These are phyloP conservation scores for Macrosoma leucophasiata DNA, from an alignment of 2,888 invertebrate genomes.

Conservation along the genomic window DNA sequence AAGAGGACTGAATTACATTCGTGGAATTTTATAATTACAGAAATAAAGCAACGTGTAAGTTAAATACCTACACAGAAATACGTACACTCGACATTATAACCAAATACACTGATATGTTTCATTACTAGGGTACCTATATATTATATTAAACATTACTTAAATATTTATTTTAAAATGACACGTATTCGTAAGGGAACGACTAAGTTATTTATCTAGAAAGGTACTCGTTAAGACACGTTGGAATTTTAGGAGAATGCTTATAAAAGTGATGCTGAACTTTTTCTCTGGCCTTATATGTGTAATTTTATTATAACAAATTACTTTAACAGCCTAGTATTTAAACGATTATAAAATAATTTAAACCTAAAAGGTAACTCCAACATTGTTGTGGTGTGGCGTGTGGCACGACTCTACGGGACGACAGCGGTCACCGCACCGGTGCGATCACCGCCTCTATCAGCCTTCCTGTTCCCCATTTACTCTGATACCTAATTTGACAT, in stretches of 20 bases:
- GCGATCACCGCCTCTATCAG: conserved; percentile 35
- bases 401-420: conserved; percentile 10
- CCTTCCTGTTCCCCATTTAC: too few species aligned
- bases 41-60: too few species aligned
- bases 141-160: too few species aligned
- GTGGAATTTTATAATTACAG: too few species aligned
- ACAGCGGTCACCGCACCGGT: conserved; percentile 14
- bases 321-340: conserved; percentile 61
- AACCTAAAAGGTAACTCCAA: conserved; percentile 72
- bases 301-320: conserved; percentile 60
- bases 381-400: conserved; percentile 30
- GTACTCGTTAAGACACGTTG: conserved; percentile 70
- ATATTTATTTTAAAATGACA: conserved; percentile 25
- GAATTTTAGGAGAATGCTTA: conserved; percentile 41
- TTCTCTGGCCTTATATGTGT: conserved; percentile 54
- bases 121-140: conserved; percentile 15
- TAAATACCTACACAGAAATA: background rate
- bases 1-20: too few species aligned
- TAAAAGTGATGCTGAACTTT: conserved; percentile 65
- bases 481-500: conserved; percentile 33
- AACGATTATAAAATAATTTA: conserved; percentile 63
- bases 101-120: conserved; percentile 30
- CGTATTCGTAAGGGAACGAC: conserved; percentile 34
- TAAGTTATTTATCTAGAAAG: conserved; percentile 58
- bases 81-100: conserved; percentile 2